phyloP scores from a whole-genome alignment of 2,797 vertebrate genomes.

The Furcifer pardalis region DNA sequence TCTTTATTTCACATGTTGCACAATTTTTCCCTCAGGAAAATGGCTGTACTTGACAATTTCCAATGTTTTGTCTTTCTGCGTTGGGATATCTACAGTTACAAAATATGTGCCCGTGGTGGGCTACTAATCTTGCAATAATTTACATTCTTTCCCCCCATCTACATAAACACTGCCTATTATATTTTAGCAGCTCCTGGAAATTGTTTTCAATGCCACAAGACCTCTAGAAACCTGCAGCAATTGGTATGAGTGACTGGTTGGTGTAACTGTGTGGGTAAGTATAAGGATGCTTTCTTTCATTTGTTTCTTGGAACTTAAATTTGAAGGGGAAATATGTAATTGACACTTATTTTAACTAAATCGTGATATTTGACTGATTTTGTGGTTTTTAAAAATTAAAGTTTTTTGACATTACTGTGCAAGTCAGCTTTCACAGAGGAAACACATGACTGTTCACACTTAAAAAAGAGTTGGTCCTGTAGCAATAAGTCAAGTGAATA shows the following conservation, averaged over 20 bases:
- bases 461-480: too few species aligned
- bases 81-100: conserved; percentile 58
- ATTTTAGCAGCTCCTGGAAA: conserved; percentile 69
- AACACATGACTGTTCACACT: not conserved
- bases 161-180: conserved; percentile 60
- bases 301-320: conserved; percentile 44
- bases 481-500: too few species aligned
- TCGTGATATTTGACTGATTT: conserved; percentile 34
- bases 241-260: too few species aligned
- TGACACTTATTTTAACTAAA: conserved; percentile 11
- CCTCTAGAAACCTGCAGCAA: conserved; percentile 45
- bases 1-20: conserved; percentile 56
- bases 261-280: not conserved
- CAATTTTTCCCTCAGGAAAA: conserved; percentile 33
- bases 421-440: not conserved
- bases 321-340: conserved; percentile 51
- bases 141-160: conserved; percentile 68
- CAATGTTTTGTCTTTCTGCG: conserved; percentile 46
- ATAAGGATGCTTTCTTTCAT: not conserved
- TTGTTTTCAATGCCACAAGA: conserved; percentile 64
- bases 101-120: conserved; percentile 56
- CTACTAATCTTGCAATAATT: conserved; percentile 51
- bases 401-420: not conserved
- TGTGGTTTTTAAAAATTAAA: conserved; percentile 42
- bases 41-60: conserved; percentile 52